Percentiles rank a stretch among this genome's conserved stretches.
Evolutionary conservation across 2,113 vertebrate genomes (phyloP).

Genomic region (Nannobrachium achirus): DNA sequence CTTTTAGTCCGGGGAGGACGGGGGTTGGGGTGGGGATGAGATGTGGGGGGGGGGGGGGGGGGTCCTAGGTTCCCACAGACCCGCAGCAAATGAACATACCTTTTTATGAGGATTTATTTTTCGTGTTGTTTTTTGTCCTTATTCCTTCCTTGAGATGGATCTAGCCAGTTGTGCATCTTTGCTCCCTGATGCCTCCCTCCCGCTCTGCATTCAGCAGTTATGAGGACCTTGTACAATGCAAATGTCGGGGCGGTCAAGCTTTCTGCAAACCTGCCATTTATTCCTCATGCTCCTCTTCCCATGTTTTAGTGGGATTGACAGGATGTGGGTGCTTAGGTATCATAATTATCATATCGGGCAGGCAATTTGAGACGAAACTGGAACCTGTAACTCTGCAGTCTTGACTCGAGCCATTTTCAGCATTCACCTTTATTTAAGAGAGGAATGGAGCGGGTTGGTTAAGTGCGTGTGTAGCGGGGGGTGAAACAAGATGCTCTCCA

Average conservation of each 20-base stretch:
- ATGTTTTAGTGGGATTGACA: conserved; percentile 61
- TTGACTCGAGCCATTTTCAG: conserved; percentile 62
- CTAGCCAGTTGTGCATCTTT: conserved; percentile 51
- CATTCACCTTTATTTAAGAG: conserved; percentile 69
- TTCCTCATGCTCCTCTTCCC: conserved; percentile 69
- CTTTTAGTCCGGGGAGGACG: conserved; percentile 72
- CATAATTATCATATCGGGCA: conserved; percentile 78
- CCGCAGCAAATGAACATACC: conserved; percentile 69
- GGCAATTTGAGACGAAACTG: conserved; percentile 67
- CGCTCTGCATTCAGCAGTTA: conserved; percentile 36
- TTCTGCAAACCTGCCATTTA: conserved; percentile 56
- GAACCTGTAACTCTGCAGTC: conserved; percentile 56
- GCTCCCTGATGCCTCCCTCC: conserved; percentile 11
- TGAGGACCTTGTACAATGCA: conserved; percentile 42
- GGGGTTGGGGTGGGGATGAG: conserved; percentile 6
- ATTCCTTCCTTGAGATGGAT: conserved; percentile 36
- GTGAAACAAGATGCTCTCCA: conserved; percentile 66
- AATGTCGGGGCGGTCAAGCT: conserved; percentile 66
- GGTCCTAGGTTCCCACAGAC: conserved; percentile 76
- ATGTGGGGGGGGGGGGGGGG: conserved; percentile 37
- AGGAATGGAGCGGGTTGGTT: conserved; percentile 16
- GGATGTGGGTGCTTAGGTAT: conserved; percentile 69
- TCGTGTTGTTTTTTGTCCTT: conserved; percentile 12
- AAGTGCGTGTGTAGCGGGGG: neutral
- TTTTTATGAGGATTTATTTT: conserved; percentile 63